Evolutionary conservation across 2,888 invertebrate species (phyloP).

Genomic region (Acronicta leporina): DNA sequence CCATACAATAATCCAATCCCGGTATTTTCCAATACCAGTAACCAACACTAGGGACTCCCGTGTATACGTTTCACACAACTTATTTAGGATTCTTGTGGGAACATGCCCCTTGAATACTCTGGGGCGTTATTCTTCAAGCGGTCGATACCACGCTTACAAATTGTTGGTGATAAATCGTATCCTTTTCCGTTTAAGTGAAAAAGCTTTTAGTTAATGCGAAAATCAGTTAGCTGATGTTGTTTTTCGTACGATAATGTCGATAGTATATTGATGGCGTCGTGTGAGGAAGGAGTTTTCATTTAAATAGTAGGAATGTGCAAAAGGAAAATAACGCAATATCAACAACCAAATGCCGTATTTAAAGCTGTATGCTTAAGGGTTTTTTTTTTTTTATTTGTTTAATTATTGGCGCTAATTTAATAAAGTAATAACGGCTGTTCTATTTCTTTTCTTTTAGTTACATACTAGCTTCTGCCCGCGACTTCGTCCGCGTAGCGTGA

Average conservation of each 20-base stretch:
- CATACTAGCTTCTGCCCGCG: no score
- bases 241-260: slow-evolving; percentile 11
- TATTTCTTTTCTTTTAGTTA: no score
- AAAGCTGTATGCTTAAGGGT: no score
- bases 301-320: not conserved
- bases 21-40: not conserved
- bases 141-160: slow-evolving; percentile 56
- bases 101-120: slow-evolving; percentile 39
- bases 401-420: no score
- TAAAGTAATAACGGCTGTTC: no score
- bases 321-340: no score
- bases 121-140: slow-evolving; percentile 47
- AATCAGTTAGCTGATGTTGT: slow-evolving; percentile 37
- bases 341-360: no score
- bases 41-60: slow-evolving; percentile 35
- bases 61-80: slow-evolving; percentile 57
- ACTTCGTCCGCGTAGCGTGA: no score
- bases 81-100: slow-evolving; percentile 64
- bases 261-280: not conserved
- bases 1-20: slow-evolving; percentile 6
- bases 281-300: not conserved
- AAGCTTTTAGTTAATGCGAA: slow-evolving; percentile 42
- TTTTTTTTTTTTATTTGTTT: no score
- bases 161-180: slow-evolving; percentile 55
- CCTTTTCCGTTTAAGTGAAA: slow-evolving; percentile 48